Evolutionary conservation across 2,113 vertebrate genomes (phyloP).

Genomic region (Erpornis zantholeuca): DNA sequence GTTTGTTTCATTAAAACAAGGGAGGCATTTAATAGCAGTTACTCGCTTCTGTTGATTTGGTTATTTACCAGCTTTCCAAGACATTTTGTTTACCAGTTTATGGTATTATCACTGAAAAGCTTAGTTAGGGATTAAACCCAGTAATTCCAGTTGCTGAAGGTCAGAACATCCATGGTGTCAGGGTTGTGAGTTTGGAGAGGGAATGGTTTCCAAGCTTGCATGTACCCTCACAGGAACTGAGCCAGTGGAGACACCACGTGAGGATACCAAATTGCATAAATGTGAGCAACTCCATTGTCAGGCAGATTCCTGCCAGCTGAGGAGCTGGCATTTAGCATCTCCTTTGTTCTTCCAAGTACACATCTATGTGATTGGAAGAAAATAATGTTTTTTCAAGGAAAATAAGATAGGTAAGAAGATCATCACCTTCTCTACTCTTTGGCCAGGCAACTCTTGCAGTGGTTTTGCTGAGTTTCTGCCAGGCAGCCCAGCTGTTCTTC

Average conservation of each 20-base stretch:
- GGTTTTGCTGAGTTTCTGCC: neutral
- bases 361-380: neutral
- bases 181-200: neutral
- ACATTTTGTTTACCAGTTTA: neutral
- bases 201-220: neutral
- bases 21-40: constrained; percentile 1
- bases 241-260: neutral
- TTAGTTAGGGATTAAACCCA: neutral
- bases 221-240: neutral
- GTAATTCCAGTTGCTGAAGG: neutral
- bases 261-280: neutral
- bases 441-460: neutral
- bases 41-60: neutral
- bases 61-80: neutral
- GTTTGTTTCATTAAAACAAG: constrained; percentile 4
- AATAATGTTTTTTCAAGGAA: neutral
- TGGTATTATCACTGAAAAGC: neutral
- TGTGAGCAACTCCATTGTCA: neutral
- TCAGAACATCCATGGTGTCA: neutral
- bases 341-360: neutral
- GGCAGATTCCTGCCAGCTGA: neutral
- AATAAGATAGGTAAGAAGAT: neutral
- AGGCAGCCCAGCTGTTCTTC: neutral
- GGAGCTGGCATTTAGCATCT: neutral
- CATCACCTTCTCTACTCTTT: neutral